phyloP scores from a whole-genome alignment of 2,797 vertebrate species.

The Sparus aurata region DNA sequence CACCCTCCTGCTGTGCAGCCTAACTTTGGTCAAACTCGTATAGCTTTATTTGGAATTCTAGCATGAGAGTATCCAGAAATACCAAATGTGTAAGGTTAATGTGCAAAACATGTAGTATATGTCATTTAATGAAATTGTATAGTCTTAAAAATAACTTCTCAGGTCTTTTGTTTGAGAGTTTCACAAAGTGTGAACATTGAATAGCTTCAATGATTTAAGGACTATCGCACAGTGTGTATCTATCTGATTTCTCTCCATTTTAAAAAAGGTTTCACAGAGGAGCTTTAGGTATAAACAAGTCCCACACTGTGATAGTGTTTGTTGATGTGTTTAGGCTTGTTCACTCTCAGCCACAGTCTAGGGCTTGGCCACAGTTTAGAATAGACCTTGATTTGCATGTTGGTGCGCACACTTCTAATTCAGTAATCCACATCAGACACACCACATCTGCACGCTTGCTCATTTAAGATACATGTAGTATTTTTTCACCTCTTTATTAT shows the following conservation, averaged over 20 bases:
- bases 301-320: constrained; percentile 22
- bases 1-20: constrained; percentile 42
- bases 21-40: constrained; percentile 14
- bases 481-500: constrained; percentile 56
- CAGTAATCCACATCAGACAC: constrained; percentile 57
- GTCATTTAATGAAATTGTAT: not conserved
- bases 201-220: not conserved
- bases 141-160: not conserved
- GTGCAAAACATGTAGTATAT: not conserved
- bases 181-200: constrained; percentile 3
- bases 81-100: not conserved
- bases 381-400: constrained; percentile 32
- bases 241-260: not conserved
- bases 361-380: constrained; percentile 49
- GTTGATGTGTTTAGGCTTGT: constrained; percentile 32
- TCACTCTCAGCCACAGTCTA: constrained; percentile 24
- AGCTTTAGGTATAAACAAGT: not conserved
- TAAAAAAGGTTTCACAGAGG: constrained; percentile 4
- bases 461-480: constrained; percentile 30
- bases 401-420: constrained; percentile 50
- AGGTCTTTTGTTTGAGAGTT: not conserved
- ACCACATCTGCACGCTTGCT: constrained; percentile 37
- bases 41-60: not conserved
- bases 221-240: not conserved
- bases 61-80: constrained; percentile 7